Base-by-base conservation (phyloP, 2,888 invertebrate genomes). In the Ectropis crepuscularia region DNA sequence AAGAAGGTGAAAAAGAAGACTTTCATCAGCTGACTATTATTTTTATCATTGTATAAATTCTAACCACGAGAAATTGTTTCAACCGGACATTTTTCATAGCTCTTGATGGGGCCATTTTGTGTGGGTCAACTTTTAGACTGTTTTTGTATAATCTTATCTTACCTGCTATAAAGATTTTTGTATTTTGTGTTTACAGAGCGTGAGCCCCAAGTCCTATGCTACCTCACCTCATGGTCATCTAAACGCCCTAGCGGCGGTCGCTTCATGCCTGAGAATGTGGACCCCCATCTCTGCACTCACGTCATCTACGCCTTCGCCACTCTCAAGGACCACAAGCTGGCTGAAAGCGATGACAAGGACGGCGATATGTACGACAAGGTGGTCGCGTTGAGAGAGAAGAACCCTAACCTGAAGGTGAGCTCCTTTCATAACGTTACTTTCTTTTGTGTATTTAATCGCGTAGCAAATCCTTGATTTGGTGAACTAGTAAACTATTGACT, bases 141-240 rank as follows among this genome's bases (percentile, higher is more conserved):
- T n/a, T n/a, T n/a, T n/a, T n/a, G n/a, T n/a, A n/a, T n/a, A n/a
- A n/a, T n/a, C n/a, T n/a, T n/a, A n/a, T n/a, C n/a, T n/a, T n/a
- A n/a, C n/a, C n/a, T n/a, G n/a, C n/a, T n/a, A n/a, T n/a, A n/a
- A n/a, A n/a, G n/a, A n/a, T n/a, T n/a, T 43, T 43, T 10, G 5
- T 43, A 43, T 10, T 60, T 54, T 61, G 70, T 65, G 73, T 75
- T 83, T 83, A 2, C 87, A 98, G 98, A 95, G 72, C 96, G 97
- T 47, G 96, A 96, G 53, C 96, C 97, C 0, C 97, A 97, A 90
- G 96, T 98, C 5, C 96, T 99, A 78, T 99, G 99, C 88, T 99
- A 99, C 87, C 94, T 98, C 85, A 99, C 99, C 2, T 99, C 97
- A 76, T 99, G 99, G 99, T 98, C 99, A 0, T 95, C 97, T 67